Percentiles rank a stretch among this genome's conserved stretches.
These are phyloP conservation scores for Aphaenogaster rudis DNA, from an alignment of 1,140 invertebrate genomes.

Conservation along the genomic window DNA sequence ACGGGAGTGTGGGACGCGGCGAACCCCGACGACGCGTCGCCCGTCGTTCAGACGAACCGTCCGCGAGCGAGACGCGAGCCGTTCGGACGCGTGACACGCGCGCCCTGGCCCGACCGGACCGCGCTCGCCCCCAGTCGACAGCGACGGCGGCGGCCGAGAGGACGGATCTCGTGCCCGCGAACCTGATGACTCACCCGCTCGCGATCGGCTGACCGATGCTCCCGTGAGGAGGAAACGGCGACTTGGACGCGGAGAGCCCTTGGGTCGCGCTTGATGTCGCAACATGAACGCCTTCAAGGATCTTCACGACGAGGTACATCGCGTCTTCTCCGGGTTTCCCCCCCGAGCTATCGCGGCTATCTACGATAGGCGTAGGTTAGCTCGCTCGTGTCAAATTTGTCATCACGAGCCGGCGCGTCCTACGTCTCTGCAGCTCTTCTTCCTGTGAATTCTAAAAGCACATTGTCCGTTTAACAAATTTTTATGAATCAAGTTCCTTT, in stretches of 20 bases:
- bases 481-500: not conserved
- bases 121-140: not conserved
- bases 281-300: conserved; percentile 66
- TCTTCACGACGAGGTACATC: conserved; percentile 66
- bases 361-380: conserved; percentile 60
- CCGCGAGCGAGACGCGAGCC: not conserved
- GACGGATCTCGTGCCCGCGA: conserved; percentile 18
- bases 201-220: conserved; percentile 49
- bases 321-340: not conserved
- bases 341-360: not conserved
- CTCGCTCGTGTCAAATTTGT: conserved; percentile 38
- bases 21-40: not conserved
- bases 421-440: not conserved
- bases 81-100: not conserved
- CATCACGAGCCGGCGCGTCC: not conserved
- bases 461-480: not conserved
- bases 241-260: conserved; percentile 5
- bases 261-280: too few species aligned
- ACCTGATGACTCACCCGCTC: conserved; percentile 65
- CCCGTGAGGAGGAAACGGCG: conserved; percentile 39
- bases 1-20: conserved; percentile 2
- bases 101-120: too few species aligned
- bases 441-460: not conserved
- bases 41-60: not conserved
- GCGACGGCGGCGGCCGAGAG: not conserved